Base-by-base conservation (phyloP, 2,113 vertebrate genomes). In the Psettodes erumei region DNA sequence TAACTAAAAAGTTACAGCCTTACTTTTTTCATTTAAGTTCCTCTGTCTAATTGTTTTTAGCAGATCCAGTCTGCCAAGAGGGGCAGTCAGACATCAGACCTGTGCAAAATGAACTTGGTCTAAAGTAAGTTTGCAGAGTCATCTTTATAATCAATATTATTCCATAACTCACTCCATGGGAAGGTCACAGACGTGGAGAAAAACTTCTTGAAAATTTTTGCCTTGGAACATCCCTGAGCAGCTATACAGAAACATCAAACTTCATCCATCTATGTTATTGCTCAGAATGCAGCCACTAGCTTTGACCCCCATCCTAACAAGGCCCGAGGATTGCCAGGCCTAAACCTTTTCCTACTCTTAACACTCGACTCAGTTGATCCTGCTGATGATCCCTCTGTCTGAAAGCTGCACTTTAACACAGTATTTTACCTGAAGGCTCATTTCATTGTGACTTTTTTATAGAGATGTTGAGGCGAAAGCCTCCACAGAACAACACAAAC, bases 41-140 rank as follows among this genome's bases (percentile, higher is more conserved):
- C 48, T 64, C 19, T 43, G 10, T 73, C 21, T 32, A 13, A 63
- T 74, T 27, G 7, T 69, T 65, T 48, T 53, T 23, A 51, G 5
- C 79, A 91, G 92, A 86, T 82, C 16, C 65, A 19, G 61, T 67
- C 38, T 85, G 86, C 15, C 37, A 12, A 0, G 91, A 91, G 1
- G 94, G 94, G 94, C 94, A 94, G 71, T 81, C 93, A 15, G 91
- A 43, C 13, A 35, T 94, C 77, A 94, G 93, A 76, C 94, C 94
- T 0, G 86, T 94, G 77, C 85, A 85, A 38, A 87, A 75, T 5
- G 83, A 77, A 28, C 62, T 16, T 1, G 13, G 30, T 0, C n/a
- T 70, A 2, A 90, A 30, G 92, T 96, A 95, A 96, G 96, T 92
- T 87, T 89, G 80, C 47, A 67, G n/a, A 38, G 7, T n/a, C 42